Evolutionary conservation across 2,888 invertebrate genomes (phyloP).

Genomic region (Scaptomyza parva): DNA sequence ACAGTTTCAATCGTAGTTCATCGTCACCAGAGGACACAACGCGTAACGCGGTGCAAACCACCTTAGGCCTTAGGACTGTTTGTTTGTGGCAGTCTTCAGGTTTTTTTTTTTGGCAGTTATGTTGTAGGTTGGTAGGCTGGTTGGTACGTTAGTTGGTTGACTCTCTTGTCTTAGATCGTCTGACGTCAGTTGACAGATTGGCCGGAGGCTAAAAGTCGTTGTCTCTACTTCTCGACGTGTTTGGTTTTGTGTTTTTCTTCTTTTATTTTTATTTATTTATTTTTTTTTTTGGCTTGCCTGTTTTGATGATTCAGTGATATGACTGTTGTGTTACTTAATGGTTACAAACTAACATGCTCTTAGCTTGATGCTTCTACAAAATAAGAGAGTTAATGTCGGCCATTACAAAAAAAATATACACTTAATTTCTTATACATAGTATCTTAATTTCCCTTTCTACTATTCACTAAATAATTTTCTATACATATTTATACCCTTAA

Average conservation of each 20-base stretch:
- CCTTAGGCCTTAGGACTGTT: slow-evolving; percentile 58
- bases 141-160: slow-evolving; percentile 30
- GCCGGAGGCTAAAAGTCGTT: slow-evolving; percentile 70
- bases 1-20: slow-evolving; percentile 59
- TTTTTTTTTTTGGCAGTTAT: slow-evolving; percentile 43
- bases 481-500: too few species aligned
- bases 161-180: slow-evolving; percentile 69
- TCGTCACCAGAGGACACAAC: slow-evolving; percentile 71
- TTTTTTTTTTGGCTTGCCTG: slow-evolving; percentile 32
- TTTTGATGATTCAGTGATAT: slow-evolving; percentile 71
- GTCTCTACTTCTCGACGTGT: slow-evolving; percentile 37
- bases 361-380: neutral
- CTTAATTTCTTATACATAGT: too few species aligned
- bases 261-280: too few species aligned
- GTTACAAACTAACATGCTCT: neutral
- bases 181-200: slow-evolving; percentile 76
- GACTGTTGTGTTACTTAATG: slow-evolving; percentile 29
- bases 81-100: slow-evolving; percentile 35
- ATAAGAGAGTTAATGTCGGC: neutral
- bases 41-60: slow-evolving; percentile 75
- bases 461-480: too few species aligned
- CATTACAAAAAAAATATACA: too few species aligned
- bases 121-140: slow-evolving; percentile 28
- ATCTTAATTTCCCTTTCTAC: too few species aligned
- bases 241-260: slow-evolving; percentile 36